Evolutionary conservation across 2,888 invertebrate genomes (phyloP).

Genomic region (Suillia variegata): DNA sequence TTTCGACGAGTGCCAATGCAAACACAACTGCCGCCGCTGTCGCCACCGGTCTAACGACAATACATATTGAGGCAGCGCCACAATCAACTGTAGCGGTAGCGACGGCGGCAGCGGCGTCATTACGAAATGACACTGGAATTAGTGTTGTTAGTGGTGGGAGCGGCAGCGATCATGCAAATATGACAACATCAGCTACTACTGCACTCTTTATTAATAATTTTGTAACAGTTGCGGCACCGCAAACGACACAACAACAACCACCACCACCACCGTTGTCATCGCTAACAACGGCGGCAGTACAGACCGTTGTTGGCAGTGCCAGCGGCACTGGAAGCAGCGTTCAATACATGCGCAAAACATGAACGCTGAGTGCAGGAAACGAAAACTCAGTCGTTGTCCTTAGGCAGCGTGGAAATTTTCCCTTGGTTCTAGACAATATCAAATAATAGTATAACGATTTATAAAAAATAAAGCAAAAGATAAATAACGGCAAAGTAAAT

Average conservation of each 20-base stretch:
- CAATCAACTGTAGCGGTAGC: slow-evolving; percentile 19
- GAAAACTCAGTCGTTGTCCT: too few species aligned
- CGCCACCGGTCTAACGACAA: slow-evolving; percentile 5
- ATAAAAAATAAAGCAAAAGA: too few species aligned
- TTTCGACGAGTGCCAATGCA: slow-evolving; percentile 38
- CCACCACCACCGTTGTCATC: neutral
- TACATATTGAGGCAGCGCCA: neutral
- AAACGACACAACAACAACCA: slow-evolving; percentile 11
- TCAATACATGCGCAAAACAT: slow-evolving; percentile 43
- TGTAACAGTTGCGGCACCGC: slow-evolving; percentile 40
- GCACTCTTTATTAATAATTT: slow-evolving; percentile 50
- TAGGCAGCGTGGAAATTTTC: neutral
- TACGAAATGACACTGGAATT: slow-evolving; percentile 17
- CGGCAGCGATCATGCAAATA: slow-evolving; percentile 38
- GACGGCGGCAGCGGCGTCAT: slow-evolving; percentile 28
- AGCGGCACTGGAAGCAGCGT: neutral
- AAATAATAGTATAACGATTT: neutral
- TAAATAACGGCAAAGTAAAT: too few species aligned
- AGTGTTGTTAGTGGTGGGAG: neutral
- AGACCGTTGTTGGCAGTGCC: neutral
- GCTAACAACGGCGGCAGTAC: neutral
- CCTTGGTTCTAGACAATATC: neutral
- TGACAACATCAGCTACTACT: too few species aligned
- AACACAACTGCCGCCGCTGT: too few species aligned
- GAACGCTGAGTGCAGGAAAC: slow-evolving; percentile 22